phyloP scores from a whole-genome alignment of 2,888 invertebrate species.

The Eupithecia inturbata region DNA sequence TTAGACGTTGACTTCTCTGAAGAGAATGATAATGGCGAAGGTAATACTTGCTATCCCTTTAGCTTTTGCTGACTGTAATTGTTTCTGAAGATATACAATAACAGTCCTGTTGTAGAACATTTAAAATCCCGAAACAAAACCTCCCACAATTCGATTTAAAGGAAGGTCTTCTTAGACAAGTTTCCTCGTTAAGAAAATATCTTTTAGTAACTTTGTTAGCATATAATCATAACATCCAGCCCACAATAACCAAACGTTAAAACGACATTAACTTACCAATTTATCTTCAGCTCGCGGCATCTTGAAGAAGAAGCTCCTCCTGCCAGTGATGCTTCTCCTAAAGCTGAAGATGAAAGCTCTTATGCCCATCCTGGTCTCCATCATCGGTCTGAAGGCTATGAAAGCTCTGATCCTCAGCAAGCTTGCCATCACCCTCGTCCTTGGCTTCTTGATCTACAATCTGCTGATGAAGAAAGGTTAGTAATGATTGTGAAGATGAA shows the following conservation, averaged over 20 bases:
- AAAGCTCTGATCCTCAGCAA: slow-evolving; percentile 94
- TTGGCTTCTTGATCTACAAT: slow-evolving; percentile 92
- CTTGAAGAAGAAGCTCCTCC: slow-evolving; percentile 92
- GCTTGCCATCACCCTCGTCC: slow-evolving; percentile 90
- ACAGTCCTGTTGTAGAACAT: not conserved
- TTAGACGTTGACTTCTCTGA: slow-evolving; percentile 86
- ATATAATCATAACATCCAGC: not conserved
- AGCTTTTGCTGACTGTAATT: not conserved
- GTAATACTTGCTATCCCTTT: slow-evolving; percentile 64
- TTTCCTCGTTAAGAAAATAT: not conserved
- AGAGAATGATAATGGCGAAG: slow-evolving; percentile 82
- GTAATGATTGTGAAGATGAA: not conserved
- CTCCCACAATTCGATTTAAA: not conserved
- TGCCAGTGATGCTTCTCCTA: slow-evolving; percentile 90
- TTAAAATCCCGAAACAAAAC: not conserved
- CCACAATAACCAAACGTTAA: not conserved
- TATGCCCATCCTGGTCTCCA: slow-evolving; percentile 91
- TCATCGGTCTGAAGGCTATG: slow-evolving; percentile 91
- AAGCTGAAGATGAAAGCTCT: slow-evolving; percentile 93
- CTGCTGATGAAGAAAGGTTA: slow-evolving; percentile 88
- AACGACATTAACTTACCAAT: slow-evolving; percentile 17
- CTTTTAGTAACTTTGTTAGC: not conserved
- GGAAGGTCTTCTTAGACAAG: not conserved
- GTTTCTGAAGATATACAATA: not conserved
- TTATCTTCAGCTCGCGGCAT: slow-evolving; percentile 87